Base-by-base conservation (phyloP, 2,113 vertebrate genomes). In the Reinhardtius hippoglossoides region DNA sequence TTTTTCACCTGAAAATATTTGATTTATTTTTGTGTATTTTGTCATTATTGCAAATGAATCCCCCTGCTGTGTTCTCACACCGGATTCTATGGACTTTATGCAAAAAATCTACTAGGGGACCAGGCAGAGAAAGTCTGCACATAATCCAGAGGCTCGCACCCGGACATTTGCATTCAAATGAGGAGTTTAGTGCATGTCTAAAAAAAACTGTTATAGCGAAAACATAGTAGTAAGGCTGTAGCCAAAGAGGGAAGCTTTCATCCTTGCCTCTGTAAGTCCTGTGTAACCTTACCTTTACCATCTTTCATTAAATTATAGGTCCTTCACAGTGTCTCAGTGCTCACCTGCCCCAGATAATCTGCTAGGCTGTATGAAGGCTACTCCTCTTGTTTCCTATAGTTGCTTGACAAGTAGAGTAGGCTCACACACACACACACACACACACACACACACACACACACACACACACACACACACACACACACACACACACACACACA, bases 311-410 rank as follows among this genome's bases (percentile, higher is more conserved):
- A 89, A 88, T 91, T 91, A 85, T 63, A 91, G 88, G 76, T 74
- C 68, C 66, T 77, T 81, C 58, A 74, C 80, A 80, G 76, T 78
- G 80, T 88, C 83, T 74, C 75, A 74, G 77, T 50, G 80, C 80
- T 90, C 78, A 86, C 87, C 89, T 91, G 81, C 82, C 76, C 70
- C 59, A 84, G 84, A 87, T 92, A 85, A 89, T 90, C 83, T 82
- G 37, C 65, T 67, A 63, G 59, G 63, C 71, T 52, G 72, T 76
- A 27, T 76, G 79, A 85, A 77, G 66, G 73, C 74, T 60, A 5
- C 82, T 90, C 37, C 87, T 87, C 87, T 88, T 80, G 81, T 89
- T 89, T 88, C 87, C 69, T 71, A 64, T 26, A 7, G 77, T 88
- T 73, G 61, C 68, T 74, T 81, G 68, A 80, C 81, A 82, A 79